Percentiles rank a stretch among this genome's conserved stretches.
Conservation (phyloP, 2,797 vertebrate genomes). For the Lophius americanus region DNA sequence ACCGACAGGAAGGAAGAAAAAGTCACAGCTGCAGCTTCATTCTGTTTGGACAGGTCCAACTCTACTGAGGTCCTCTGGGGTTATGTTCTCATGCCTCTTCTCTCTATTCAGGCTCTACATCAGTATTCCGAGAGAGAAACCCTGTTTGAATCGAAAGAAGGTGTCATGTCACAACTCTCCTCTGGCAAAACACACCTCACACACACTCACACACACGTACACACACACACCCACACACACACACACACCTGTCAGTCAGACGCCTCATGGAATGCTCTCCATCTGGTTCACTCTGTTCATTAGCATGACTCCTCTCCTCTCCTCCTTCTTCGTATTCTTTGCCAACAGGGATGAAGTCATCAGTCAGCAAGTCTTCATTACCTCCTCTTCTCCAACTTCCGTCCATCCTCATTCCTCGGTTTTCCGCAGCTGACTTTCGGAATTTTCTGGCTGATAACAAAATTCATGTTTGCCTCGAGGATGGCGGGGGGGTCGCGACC, state of each 20-base stretch:
- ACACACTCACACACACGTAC: neutral
- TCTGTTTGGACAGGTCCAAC: neutral
- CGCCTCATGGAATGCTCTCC: neutral
- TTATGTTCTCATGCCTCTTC: neutral
- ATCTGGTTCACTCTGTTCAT: conserved; percentile 18
- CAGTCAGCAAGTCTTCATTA: conserved; percentile 5
- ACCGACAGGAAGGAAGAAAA: too few relatives aligned
- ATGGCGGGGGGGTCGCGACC: too few relatives aligned
- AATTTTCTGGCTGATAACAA: too few relatives aligned
- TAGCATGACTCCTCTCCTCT: neutral
- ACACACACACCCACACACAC: conserved; percentile 1
- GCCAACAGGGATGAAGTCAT: conserved; percentile 6
- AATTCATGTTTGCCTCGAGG: too few relatives aligned
- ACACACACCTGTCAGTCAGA: conserved; percentile 18
- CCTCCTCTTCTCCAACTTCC: neutral
- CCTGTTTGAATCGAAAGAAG: conserved; percentile 10
- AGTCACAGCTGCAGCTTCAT: neutral
- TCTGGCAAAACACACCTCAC: neutral
- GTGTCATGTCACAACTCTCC: conserved; percentile 4
- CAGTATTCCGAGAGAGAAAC: conserved; percentile 4
- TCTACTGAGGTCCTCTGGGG: neutral
- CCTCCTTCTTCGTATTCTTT: neutral
- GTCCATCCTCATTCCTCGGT: neutral
- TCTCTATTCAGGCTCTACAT: neutral
- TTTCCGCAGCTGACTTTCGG: neutral